A percentile compares a stretch with the other conserved stretches of the same genome.
phyloP scores from a whole-genome alignment of 2,113 vertebrate species.

The Pantherophis guttatus region DNA sequence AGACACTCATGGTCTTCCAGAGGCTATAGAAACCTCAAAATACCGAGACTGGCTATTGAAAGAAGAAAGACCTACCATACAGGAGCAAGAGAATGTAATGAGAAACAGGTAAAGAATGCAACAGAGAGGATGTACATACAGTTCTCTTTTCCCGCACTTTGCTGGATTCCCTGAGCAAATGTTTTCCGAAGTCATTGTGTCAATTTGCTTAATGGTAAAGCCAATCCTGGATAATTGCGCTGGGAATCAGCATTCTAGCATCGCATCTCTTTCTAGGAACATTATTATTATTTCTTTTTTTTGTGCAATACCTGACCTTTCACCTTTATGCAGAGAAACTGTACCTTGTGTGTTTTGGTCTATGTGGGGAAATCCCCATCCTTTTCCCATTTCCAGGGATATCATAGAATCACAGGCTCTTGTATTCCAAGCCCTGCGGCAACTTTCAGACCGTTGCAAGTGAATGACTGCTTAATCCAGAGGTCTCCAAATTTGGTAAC shows the following conservation, averaged over 20 bases:
- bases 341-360: background rate
- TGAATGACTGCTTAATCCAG: too few species aligned
- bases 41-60: constrained; percentile 56
- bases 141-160: background rate
- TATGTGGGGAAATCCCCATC: background rate
- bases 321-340: background rate
- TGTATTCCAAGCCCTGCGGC: background rate
- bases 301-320: background rate
- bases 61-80: constrained; percentile 21
- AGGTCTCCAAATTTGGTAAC: too few species aligned
- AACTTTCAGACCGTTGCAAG: background rate
- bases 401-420: background rate
- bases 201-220: background rate
- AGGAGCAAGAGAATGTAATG: constrained; percentile 55
- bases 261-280: background rate
- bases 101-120: constrained; percentile 47
- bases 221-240: background rate
- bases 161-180: background rate
- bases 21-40: constrained; percentile 16
- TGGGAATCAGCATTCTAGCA: background rate
- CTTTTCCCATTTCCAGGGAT: background rate
- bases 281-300: background rate
- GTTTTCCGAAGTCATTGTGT: background rate
- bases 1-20: constrained; percentile 10
- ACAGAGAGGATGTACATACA: background rate